phyloP scores from a whole-genome alignment of 2,888 invertebrate genomes.

The Branchipolynoe longqiensis region DNA sequence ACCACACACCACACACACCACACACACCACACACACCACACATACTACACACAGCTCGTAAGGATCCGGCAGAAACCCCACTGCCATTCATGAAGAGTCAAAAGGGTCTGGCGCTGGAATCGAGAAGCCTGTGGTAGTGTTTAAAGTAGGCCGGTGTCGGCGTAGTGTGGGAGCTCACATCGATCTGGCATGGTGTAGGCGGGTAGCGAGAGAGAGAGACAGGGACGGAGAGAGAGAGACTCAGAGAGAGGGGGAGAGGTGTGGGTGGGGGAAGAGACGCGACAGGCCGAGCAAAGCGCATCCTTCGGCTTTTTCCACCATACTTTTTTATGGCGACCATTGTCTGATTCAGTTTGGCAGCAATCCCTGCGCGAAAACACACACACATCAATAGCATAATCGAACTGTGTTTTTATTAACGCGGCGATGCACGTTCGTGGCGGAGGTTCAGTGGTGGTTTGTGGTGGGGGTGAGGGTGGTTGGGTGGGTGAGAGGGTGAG shows the following conservation, averaged over 20 bases:
- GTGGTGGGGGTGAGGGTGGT: no score
- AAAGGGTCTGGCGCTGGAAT: slow-evolving; percentile 16
- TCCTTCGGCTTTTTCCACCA: background rate
- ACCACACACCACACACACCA: no score
- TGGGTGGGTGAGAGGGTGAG: no score
- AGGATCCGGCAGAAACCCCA: slow-evolving; percentile 11
- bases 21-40: background rate
- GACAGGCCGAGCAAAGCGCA: background rate
- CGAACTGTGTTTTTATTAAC: slow-evolving; percentile 10
- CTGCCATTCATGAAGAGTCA: slow-evolving; percentile 31
- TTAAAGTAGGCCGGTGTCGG: background rate
- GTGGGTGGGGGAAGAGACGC: background rate
- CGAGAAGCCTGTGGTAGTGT: slow-evolving; percentile 26
- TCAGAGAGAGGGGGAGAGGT: background rate
- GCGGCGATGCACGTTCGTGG: no score
- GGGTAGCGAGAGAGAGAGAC: background rate
- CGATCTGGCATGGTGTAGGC: background rate
- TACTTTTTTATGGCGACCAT: background rate
- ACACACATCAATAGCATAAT: slow-evolving; percentile 47
- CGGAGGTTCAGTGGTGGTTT: no score
- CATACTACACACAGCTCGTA: background rate
- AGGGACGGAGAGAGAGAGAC: background rate
- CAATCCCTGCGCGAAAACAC: slow-evolving; percentile 17
- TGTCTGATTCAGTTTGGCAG: slow-evolving; percentile 54
- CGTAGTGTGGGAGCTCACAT: background rate